phyloP scores from a whole-genome alignment of 2,888 invertebrate species.

The Macaria notata region DNA sequence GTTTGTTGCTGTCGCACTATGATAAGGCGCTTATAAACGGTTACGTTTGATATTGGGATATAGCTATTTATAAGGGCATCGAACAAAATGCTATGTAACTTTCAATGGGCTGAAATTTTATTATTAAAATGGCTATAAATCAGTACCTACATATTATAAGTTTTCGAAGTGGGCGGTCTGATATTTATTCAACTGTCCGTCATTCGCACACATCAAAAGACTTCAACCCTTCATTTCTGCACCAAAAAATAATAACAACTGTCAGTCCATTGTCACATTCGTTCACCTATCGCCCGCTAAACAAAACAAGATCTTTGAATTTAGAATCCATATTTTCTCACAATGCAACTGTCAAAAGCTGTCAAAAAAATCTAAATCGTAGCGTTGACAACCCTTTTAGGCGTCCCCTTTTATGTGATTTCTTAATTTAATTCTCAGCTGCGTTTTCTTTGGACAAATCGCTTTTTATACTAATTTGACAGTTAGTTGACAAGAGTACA shows the following conservation, averaged over 20 bases:
- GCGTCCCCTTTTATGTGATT: conserved; percentile 41
- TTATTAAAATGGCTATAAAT: too few species aligned
- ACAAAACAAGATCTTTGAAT: conserved; percentile 44
- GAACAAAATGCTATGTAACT: too few species aligned
- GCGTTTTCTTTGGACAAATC: conserved; percentile 56
- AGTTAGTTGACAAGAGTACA: conserved; percentile 63
- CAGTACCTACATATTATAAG: too few species aligned
- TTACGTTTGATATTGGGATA: too few species aligned
- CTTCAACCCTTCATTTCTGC: conserved; percentile 19
- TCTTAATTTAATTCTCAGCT: conserved; percentile 68
- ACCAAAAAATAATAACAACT: conserved; percentile 30
- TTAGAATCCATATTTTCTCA: conserved; percentile 53
- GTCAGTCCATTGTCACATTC: conserved; percentile 43
- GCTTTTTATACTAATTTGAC: conserved; percentile 72
- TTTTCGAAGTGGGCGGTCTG: conserved; percentile 23
- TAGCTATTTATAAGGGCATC: too few species aligned
- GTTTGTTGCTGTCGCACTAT: conserved; percentile 1
- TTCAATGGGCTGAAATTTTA: too few species aligned
- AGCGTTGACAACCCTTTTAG: conserved; percentile 60
- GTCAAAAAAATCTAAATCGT: conserved; percentile 65
- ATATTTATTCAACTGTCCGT: conserved; percentile 1
- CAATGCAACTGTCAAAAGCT: conserved; percentile 49
- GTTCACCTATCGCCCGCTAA: conserved; percentile 33
- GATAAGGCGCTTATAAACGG: not conserved
- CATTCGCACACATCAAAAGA: conserved; percentile 12